These are phyloP conservation scores for Sciurus carolinensis DNA, from an alignment of 2,797 vertebrate genomes.

Conservation along the genomic window DNA sequence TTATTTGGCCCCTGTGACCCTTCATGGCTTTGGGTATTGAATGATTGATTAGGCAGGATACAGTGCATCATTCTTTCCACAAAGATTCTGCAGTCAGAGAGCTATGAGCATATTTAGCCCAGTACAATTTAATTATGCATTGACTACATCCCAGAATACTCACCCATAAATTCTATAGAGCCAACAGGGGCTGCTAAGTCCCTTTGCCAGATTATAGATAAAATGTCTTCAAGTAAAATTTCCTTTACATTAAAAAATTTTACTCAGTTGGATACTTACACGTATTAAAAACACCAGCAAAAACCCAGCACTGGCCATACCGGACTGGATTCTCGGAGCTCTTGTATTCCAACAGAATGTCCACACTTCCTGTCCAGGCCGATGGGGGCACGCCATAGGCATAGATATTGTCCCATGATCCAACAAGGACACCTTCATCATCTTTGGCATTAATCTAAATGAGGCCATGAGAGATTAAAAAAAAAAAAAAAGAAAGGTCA, in stretches of 20 bases:
- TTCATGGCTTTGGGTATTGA: neutral
- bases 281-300: conserved; percentile 97
- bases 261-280: conserved; percentile 91
- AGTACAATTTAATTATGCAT: conserved; percentile 71
- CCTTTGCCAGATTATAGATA: conserved; percentile 56
- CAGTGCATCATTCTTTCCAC: conserved; percentile 53
- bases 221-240: conserved; percentile 56
- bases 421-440: conserved; percentile 95
- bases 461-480: neutral
- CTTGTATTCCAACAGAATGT: conserved; percentile 94
- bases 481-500: neutral
- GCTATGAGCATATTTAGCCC: conserved; percentile 32
- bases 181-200: conserved; percentile 21
- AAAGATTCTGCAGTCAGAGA: conserved; percentile 67
- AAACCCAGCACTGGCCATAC: conserved; percentile 99
- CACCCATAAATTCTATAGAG: conserved; percentile 68
- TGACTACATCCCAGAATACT: conserved; percentile 74
- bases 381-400: conserved; percentile 95
- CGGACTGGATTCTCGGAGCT: conserved; percentile 91
- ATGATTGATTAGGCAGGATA: conserved; percentile 55
- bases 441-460: conserved; percentile 95
- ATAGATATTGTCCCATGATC: conserved; percentile 95
- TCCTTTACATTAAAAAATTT: conserved; percentile 63
- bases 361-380: conserved; percentile 97
- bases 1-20: neutral